A percentile compares a stretch with the other conserved stretches of the same genome.
phyloP scores from a whole-genome alignment of 2,888 invertebrate species.

The Caenorhabditis imperialis region DNA sequence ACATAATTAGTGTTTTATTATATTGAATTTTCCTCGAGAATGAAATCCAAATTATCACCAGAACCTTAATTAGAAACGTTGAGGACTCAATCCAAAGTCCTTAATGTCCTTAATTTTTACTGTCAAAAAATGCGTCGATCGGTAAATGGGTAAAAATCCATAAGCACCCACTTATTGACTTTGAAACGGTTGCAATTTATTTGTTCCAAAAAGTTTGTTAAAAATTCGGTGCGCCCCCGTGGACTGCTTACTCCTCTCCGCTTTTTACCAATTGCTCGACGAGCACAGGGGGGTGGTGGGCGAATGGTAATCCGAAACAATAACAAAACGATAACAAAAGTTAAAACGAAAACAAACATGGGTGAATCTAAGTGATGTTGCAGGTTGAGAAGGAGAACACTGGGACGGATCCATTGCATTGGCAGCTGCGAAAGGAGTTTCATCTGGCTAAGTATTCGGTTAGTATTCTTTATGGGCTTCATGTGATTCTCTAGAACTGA shows the following conservation, averaged over 20 bases:
- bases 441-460: conserved; percentile 67
- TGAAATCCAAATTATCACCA: too few relatives aligned
- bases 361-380: too few relatives aligned
- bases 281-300: neutral
- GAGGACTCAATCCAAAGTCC: too few relatives aligned
- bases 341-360: too few relatives aligned
- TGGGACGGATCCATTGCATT: conserved; percentile 62
- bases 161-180: conserved; percentile 27
- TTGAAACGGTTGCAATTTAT: conserved; percentile 11
- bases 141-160: neutral
- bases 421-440: conserved; percentile 67
- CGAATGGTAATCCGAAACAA: conserved; percentile 12
- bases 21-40: too few relatives aligned
- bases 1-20: too few relatives aligned
- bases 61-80: too few relatives aligned
- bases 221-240: neutral
- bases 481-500: too few relatives aligned
- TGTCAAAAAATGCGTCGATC: too few relatives aligned
- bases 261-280: neutral
- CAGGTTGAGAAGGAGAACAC: conserved; percentile 23
- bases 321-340: conserved; percentile 13
- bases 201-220: conserved; percentile 39
- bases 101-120: too few relatives aligned
- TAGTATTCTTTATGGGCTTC: conserved; percentile 39
- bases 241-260: neutral